Conservation (phyloP, 2,113 vertebrate species). For the Centropus bengalensis region DNA sequence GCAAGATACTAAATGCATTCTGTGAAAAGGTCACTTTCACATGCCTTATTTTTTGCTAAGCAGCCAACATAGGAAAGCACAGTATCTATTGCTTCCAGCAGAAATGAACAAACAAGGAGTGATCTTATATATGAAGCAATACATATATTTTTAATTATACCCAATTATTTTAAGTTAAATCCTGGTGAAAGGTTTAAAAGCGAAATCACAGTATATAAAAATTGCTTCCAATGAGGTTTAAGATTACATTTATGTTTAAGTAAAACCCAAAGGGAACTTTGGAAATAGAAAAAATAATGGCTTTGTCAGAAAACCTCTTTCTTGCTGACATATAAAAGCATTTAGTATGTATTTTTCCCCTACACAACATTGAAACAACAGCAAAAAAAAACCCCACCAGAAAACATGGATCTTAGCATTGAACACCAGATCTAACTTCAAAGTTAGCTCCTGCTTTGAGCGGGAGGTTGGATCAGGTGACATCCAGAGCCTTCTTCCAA, state of each 20-base stretch:
- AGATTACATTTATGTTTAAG: not conserved
- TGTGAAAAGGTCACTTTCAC: not conserved
- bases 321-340: not conserved
- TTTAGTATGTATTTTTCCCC: not conserved
- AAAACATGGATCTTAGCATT: not conserved
- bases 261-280: not conserved
- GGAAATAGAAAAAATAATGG: constrained; percentile 7
- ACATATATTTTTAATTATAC: not conserved
- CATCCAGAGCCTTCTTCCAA: not conserved
- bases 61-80: not conserved
- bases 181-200: not conserved
- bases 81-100: not conserved
- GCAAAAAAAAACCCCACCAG: not conserved
- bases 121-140: not conserved
- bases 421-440: not conserved
- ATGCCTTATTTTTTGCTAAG: not conserved
- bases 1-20: not conserved
- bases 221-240: not conserved
- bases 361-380: not conserved
- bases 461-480: not conserved
- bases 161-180: not conserved
- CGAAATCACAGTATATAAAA: not conserved
- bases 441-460: not conserved
- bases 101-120: not conserved
- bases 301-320: not conserved